Evolutionary conservation across 1,140 invertebrate genomes (phyloP).

Genomic region (Chrysopa pallens): DNA sequence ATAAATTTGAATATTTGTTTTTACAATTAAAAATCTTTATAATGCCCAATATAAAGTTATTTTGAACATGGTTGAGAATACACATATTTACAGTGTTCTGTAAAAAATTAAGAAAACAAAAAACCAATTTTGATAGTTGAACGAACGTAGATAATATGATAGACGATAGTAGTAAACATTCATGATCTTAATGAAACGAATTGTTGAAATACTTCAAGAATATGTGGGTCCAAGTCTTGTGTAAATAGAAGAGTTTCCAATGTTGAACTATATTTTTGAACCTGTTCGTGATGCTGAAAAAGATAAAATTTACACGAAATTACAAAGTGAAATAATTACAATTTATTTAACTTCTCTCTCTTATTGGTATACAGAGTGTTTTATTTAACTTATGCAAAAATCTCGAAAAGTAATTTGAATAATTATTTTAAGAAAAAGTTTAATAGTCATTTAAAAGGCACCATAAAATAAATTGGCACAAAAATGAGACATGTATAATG

Average conservation of each 20-base stretch:
- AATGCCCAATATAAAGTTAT: too few relatives aligned
- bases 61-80: background rate
- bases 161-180: constrained; percentile 9
- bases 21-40: too few relatives aligned
- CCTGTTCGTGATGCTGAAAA: constrained; percentile 86
- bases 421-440: too few relatives aligned
- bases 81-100: background rate
- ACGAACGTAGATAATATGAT: too few relatives aligned
- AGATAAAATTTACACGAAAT: constrained; percentile 8
- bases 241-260: constrained; percentile 91
- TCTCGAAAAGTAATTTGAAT: too few relatives aligned
- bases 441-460: too few relatives aligned
- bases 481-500: too few relatives aligned
- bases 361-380: too few relatives aligned
- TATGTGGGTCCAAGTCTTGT: constrained; percentile 88
- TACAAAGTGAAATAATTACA: background rate
- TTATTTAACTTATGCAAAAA: too few relatives aligned
- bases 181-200: constrained; percentile 65
- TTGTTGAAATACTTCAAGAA: constrained; percentile 93
- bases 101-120: background rate
- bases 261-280: constrained; percentile 91
- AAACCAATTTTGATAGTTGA: background rate
- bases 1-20: too few relatives aligned
- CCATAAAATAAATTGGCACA: too few relatives aligned
- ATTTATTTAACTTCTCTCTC: too few relatives aligned